Base-by-base conservation (phyloP, 2,888 invertebrate genomes). In the Neocrepidodera transversa region DNA sequence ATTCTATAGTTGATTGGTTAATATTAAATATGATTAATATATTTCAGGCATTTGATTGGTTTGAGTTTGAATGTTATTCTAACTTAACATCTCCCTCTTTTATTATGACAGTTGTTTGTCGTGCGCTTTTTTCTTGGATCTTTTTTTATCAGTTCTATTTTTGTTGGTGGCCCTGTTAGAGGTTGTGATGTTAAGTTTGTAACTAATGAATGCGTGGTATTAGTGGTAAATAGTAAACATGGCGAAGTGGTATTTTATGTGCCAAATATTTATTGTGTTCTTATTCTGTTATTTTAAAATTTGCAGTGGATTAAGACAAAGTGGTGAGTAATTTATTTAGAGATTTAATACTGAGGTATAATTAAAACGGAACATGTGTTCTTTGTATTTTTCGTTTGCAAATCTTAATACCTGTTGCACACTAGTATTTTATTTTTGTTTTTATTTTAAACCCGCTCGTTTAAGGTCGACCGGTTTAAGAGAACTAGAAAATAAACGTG, bases 211-310 rank as follows among this genome's bases (percentile, higher is more conserved):
- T 32, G 6, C 36, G 23, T 43, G 50, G 20, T 14, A 35, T 50
- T 50, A 63, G 64, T 62, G 62, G 66, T 69, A 67, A 69, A 36
- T 28, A 72, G 67, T 70, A 73, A 76, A 74, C 70, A 76, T 76
- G 76, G 76, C 75, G 71, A 69, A 65, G 60, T 63, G 69, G 62
- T 67, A 68, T 70, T 60, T 68, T 65, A 56, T 65, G 61, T 68
- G 71, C 68, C 68, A 67, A 58, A 66, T 70, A 68, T 73, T 71
- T 62, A 69, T 68, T 58, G 66, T 71, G 62, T 70, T 63, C 69
- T 71, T 73, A 64, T 62, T 71, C 49, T 47, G 73, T 64, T 66
- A 70, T 62, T 54, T 66, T 40, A 56, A 61, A 51, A 66, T 71
- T 47, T 53, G 59, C 32, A 40, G 60, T 5, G 62, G 64, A 55